Base-by-base conservation (phyloP, 2,888 invertebrate species). In the Junonia oenone region DNA sequence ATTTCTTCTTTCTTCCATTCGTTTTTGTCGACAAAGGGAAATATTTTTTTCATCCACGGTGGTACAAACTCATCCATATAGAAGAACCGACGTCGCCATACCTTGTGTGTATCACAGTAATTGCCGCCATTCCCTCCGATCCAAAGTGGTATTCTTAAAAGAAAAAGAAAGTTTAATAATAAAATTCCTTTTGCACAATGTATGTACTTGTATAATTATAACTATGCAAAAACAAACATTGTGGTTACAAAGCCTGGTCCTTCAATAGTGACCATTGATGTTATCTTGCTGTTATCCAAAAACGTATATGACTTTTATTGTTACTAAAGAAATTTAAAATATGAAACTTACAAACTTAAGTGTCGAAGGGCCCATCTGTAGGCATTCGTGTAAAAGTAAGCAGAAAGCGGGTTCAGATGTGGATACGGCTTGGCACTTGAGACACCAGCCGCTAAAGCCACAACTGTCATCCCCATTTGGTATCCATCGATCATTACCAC, bases 11-110 rank as follows among this genome's bases (percentile, higher is more conserved):
- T 64, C 6, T 65, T 66, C 84, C 85, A 86, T 33, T 81, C 77
- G 0, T 68, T 64, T 50, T 74, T 56, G 3, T 68, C 63, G 1
- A 86, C 74, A 48, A 65, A 83, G 1, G 76, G 72, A 0, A 86
- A 61, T 0, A 72, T 1, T 0, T 61, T 50, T 38, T 68, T 64
- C 51, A 83, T 14, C 82, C 81, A 83, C 6, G 69, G 52, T 0
- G 85, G 85, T 9, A 84, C 43, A 54, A 83, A 78, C 45, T 75
- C 75, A 40, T 83, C 80, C 76, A 78, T 77, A 59, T 77, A 82
- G 59, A 72, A 76, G 54, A 78, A 86, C 2, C 85, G 68, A 27
- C 76, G 70, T 11, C 62, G 65, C 83, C 84, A 86, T 0, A 78
- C 67, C 62, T 64, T 78, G 56, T 75, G 76, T 0, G 83, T 78